These are phyloP conservation scores for Cryptomyrus ogoouensis DNA, from an alignment of 2,113 vertebrate species.

Conservation along the genomic window DNA sequence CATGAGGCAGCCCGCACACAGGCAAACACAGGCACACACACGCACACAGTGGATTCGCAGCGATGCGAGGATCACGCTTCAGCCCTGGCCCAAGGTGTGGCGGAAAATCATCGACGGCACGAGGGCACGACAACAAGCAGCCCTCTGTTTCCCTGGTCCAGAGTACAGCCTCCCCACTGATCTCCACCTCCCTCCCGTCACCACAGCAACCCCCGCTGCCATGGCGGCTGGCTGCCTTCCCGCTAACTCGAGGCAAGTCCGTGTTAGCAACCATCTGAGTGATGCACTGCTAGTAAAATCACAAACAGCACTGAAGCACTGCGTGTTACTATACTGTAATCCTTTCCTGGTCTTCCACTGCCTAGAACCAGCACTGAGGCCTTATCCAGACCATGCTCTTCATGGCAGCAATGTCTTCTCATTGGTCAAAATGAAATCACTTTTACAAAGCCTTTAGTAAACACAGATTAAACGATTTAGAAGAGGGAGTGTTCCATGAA, in stretches of 20 bases:
- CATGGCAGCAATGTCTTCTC: neutral
- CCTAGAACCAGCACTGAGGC: neutral
- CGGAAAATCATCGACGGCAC: neutral
- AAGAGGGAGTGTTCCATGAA: neutral
- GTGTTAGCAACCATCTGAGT: neutral
- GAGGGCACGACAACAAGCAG: slow-evolving; percentile 9
- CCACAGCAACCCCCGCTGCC: slow-evolving; percentile 11
- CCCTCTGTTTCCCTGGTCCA: slow-evolving; percentile 8
- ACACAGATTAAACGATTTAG: neutral
- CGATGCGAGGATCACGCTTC: neutral
- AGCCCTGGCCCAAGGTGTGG: neutral
- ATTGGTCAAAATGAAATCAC: neutral
- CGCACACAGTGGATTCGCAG: too few relatives aligned
- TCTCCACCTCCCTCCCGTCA: neutral
- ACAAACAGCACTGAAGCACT: neutral
- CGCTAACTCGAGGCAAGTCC: neutral
- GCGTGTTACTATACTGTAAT: neutral
- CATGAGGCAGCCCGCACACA: neutral
- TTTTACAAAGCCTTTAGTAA: neutral
- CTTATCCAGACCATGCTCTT: neutral
- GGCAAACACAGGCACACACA: neutral
- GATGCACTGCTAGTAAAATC: neutral
- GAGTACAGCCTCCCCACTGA: neutral
- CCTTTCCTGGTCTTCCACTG: neutral
- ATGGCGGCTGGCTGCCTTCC: neutral